A percentile compares a stretch with the other conserved stretches of the same genome.
Evolutionary conservation across 2,113 vertebrate species (phyloP).

Genomic region (Lethenteron reissneri): DNA sequence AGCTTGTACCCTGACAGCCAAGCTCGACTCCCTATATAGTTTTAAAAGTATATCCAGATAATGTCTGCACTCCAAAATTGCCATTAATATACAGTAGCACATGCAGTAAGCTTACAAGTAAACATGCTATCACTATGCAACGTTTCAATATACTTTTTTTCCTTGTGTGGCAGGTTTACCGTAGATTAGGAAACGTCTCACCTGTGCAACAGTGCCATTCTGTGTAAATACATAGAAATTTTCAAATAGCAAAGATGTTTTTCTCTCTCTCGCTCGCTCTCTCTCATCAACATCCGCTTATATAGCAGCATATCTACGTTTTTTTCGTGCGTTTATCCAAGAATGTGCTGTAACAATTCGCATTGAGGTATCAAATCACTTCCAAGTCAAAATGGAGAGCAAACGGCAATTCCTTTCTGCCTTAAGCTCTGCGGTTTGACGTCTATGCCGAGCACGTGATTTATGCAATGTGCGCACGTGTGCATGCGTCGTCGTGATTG

Average conservation of each 20-base stretch:
- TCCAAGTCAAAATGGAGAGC: conserved; percentile 82
- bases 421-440: conserved; percentile 39
- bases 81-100: conserved; percentile 5
- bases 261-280: conserved; percentile 59
- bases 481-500: conserved; percentile 12
- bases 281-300: conserved; percentile 43
- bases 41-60: not conserved
- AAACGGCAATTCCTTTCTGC: conserved; percentile 58
- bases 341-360: conserved; percentile 59
- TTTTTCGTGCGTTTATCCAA: conserved; percentile 76
- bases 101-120: conserved; percentile 5
- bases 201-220: conserved; percentile 50
- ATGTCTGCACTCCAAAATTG: conserved; percentile 5
- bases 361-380: conserved; percentile 92
- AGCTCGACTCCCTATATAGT: not conserved
- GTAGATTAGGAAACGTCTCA: conserved; percentile 32
- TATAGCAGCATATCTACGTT: conserved; percentile 96
- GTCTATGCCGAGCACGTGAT: conserved; percentile 33
- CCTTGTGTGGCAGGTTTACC: conserved; percentile 24
- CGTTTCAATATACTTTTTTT: not conserved
- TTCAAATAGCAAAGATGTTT: conserved; percentile 21
- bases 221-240: conserved; percentile 34
- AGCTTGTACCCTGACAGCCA: not conserved
- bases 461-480: conserved; percentile 55
- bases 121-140: conserved; percentile 4